A percentile compares a stretch with the other conserved stretches of the same genome.
Evolutionary conservation across 1,140 invertebrate species (phyloP).

Genomic region (Leptinotarsa undecemlineata): DNA sequence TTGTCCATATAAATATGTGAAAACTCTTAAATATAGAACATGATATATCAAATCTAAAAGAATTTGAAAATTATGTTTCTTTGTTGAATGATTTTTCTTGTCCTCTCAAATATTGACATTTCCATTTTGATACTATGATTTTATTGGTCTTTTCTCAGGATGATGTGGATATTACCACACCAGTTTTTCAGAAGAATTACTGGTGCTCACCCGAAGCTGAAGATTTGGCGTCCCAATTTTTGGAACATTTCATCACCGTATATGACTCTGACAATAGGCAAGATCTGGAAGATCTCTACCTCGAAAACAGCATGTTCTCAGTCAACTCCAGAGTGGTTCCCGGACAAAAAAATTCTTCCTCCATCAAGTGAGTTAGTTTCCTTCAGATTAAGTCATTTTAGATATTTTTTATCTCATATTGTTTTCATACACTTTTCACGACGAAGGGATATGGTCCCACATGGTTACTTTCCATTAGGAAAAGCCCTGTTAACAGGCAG

Average conservation of each 20-base stretch:
- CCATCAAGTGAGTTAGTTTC: slow-evolving; percentile 12
- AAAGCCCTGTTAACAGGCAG: too few relatives aligned
- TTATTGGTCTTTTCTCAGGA: not conserved
- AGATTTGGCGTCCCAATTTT: slow-evolving; percentile 3
- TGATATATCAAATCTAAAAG: not conserved
- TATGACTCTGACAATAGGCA: slow-evolving; percentile 16
- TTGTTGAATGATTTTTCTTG: not conserved
- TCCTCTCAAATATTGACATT: not conserved
- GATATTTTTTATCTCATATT: too few relatives aligned
- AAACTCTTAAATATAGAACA: too few relatives aligned
- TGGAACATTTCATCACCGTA: slow-evolving; percentile 22
- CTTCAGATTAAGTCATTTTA: too few relatives aligned
- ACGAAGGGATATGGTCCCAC: too few relatives aligned
- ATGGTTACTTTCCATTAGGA: too few relatives aligned
- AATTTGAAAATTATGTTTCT: not conserved
- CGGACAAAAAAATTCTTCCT: not conserved
- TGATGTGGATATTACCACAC: not conserved
- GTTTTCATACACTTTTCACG: too few relatives aligned
- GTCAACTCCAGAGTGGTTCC: slow-evolving; percentile 17
- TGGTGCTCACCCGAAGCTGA: not conserved
- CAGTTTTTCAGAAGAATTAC: slow-evolving; percentile 13
- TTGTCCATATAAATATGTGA: too few relatives aligned
- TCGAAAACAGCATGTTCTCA: slow-evolving; percentile 11
- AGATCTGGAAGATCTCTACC: slow-evolving; percentile 3
- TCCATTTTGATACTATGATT: not conserved